Evolutionary conservation across 2,113 vertebrate genomes (phyloP).

Genomic region (Ammodytes marinus): DNA sequence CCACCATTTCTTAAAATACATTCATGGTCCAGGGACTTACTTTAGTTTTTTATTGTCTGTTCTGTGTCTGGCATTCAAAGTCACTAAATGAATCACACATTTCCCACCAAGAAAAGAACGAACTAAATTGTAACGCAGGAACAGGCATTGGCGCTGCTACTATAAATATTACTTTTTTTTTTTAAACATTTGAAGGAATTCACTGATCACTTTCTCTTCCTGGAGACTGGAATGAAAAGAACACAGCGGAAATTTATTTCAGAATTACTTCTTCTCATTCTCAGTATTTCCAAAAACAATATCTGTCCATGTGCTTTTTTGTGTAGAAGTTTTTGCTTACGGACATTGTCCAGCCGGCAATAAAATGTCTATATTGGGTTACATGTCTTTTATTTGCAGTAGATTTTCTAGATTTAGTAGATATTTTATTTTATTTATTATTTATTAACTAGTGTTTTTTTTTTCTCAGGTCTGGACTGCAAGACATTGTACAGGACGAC

Average conservation of each 20-base stretch:
- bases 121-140: background rate
- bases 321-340: slow-evolving; percentile 3
- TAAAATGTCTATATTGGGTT: background rate
- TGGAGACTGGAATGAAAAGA: slow-evolving; percentile 30
- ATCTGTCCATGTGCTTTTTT: slow-evolving; percentile 2
- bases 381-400: background rate
- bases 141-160: slow-evolving; percentile 21
- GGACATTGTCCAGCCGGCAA: background rate
- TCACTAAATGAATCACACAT: slow-evolving; percentile 4
- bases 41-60: background rate
- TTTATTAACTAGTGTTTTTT: slow-evolving; percentile 22
- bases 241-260: background rate
- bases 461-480: slow-evolving; percentile 74
- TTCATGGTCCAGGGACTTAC: background rate
- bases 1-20: background rate
- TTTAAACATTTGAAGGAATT: slow-evolving; percentile 2
- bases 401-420: background rate
- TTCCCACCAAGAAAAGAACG: slow-evolving; percentile 17
- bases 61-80: background rate
- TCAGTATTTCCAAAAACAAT: background rate
- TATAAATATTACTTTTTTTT: slow-evolving; percentile 6
- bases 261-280: background rate
- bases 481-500: slow-evolving; percentile 72
- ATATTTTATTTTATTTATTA: no score
- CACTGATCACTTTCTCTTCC: slow-evolving; percentile 10